A percentile compares a stretch with the other conserved stretches of the same genome.
Conservation (phyloP, 2,113 vertebrate genomes). For the Dinomys branickii region DNA sequence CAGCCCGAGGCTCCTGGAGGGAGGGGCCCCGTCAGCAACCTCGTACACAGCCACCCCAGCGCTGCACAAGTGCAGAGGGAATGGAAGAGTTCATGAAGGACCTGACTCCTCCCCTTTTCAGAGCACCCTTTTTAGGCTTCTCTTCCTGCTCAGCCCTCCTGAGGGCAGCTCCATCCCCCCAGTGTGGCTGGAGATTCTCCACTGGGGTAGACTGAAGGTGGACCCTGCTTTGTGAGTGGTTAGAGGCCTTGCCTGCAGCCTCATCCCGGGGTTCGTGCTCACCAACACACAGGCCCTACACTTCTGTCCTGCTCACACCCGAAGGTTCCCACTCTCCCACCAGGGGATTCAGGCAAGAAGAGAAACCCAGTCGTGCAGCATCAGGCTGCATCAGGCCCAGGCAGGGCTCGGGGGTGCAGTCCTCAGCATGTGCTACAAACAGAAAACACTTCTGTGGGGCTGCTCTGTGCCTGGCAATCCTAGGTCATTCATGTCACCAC, state of each 20-base stretch:
- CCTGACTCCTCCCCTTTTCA: neutral
- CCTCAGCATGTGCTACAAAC: neutral
- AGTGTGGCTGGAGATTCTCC: neutral
- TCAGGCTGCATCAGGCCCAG: neutral
- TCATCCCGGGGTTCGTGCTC: neutral
- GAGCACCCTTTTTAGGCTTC: neutral
- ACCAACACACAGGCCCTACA: neutral
- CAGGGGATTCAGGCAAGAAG: neutral
- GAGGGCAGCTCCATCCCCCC: neutral
- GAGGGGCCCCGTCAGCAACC: too few relatives aligned
- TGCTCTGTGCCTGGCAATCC: neutral
- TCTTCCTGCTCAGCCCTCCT: neutral
- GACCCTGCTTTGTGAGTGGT: neutral
- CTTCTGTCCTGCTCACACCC: neutral
- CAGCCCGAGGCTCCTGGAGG: neutral
- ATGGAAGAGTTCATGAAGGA: fast-evolving
- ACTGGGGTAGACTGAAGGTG: too few relatives aligned
- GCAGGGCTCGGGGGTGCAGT: neutral
- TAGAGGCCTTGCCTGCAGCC: neutral
- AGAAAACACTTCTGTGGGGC: neutral
- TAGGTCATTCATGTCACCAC: neutral
- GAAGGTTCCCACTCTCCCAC: neutral
- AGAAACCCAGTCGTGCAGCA: neutral
- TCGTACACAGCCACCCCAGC: neutral
- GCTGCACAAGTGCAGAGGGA: neutral